Conservation (phyloP, 1,140 invertebrate genomes). For the Nautilus pompilius region DNA sequence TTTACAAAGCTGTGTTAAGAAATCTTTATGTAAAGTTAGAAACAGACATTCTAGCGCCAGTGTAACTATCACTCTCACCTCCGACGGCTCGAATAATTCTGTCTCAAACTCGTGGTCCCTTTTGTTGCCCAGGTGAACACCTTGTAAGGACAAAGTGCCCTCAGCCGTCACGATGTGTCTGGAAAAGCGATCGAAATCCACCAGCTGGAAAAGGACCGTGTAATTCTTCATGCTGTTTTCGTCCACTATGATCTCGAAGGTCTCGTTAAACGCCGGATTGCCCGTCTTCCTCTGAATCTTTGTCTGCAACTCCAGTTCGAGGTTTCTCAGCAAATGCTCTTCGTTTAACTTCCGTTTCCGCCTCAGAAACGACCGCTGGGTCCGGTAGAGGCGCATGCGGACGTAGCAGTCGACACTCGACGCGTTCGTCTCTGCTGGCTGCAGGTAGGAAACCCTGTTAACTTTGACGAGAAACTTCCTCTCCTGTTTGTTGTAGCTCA, state of each 20-base stretch:
- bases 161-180: slow-evolving; percentile 63
- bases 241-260: slow-evolving; percentile 66
- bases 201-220: slow-evolving; percentile 62
- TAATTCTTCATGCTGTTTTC: slow-evolving; percentile 53
- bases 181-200: slow-evolving; percentile 62
- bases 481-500: too few relatives aligned
- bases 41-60: too few relatives aligned
- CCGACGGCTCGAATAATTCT: too few relatives aligned
- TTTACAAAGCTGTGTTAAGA: too few relatives aligned
- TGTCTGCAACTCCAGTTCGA: slow-evolving; percentile 32
- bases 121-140: slow-evolving; percentile 60
- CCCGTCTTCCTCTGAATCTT: slow-evolving; percentile 63
- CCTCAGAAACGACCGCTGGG: slow-evolving; percentile 25
- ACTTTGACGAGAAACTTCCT: too few relatives aligned
- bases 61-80: too few relatives aligned
- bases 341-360: slow-evolving; percentile 12
- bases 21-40: too few relatives aligned
- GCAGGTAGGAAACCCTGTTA: too few relatives aligned
- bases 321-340: slow-evolving; percentile 24
- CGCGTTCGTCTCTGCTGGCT: too few relatives aligned
- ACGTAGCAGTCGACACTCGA: too few relatives aligned
- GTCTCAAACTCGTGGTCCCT: slow-evolving; percentile 52
- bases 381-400: slow-evolving; percentile 25
- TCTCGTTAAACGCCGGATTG: slow-evolving; percentile 69
- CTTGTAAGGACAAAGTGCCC: slow-evolving; percentile 59